Evolutionary conservation across 2,113 vertebrate species (phyloP).

Genomic region (Chaetops frenatus): DNA sequence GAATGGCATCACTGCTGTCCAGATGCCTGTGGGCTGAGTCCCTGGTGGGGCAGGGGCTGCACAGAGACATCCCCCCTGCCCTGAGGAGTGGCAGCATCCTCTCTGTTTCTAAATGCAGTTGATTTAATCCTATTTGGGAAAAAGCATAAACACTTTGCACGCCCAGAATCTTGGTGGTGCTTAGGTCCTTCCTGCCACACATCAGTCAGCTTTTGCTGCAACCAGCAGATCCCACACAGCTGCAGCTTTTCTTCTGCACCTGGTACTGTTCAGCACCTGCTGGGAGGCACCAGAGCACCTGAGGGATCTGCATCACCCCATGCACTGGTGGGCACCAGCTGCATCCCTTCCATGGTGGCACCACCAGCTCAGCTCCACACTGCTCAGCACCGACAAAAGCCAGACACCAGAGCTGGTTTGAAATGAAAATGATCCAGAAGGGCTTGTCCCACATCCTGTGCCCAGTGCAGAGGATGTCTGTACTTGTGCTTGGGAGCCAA

Average conservation of each 20-base stretch:
- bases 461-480: background rate
- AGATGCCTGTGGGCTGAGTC: rapidly evolving
- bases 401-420: background rate
- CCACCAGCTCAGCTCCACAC: background rate
- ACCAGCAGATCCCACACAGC: background rate
- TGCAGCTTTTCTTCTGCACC: background rate
- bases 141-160: background rate
- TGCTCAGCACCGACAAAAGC: background rate
- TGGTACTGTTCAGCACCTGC: background rate
- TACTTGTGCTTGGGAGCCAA: background rate
- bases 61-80: background rate
- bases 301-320: background rate
- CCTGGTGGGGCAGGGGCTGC: background rate
- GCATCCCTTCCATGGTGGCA: rapidly evolving
- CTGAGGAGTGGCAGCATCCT: background rate
- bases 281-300: background rate
- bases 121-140: background rate
- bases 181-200: background rate
- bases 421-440: background rate
- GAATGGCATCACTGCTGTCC: background rate
- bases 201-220: background rate
- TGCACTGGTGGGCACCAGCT: background rate
- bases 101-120: background rate
- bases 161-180: too few relatives aligned
- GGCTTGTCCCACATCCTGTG: background rate